Base-by-base conservation (phyloP, 2,888 invertebrate species). In the Lepidocyrtoides sp. region DNA sequence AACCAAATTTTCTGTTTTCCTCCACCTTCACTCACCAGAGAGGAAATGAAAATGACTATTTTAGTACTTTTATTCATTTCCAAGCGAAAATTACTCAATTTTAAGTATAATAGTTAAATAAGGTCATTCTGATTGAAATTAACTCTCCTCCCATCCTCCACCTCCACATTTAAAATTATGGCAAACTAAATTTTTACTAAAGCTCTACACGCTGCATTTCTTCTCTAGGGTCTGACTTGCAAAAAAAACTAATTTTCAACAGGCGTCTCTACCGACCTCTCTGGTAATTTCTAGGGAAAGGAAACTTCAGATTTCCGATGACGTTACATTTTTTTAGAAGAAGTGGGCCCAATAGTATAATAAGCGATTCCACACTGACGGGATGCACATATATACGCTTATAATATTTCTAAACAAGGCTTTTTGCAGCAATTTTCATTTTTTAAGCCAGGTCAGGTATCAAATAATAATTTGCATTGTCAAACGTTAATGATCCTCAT, bases 381-480 rank as follows among this genome's bases (percentile, higher is more conserved):
- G n/a, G n/a, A n/a, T n/a, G n/a, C n/a, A n/a, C n/a, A n/a, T n/a
- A n/a, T n/a, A n/a, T n/a, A n/a, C n/a, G n/a, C n/a, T n/a, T n/a
- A n/a, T n/a, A n/a, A n/a, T n/a, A n/a, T 48, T 44, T 44, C 44
- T 48, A 75, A 44, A 75, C 44, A 75, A 48, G 75, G 75, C 8
- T 7, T 75, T 44, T 48, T 48, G 44, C 75, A 48, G 10, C 23
- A 48, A 48, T 48, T 23, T 20, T 75, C 5, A 20, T 23, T 14
- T 44, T 75, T 75, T n/a, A 48, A 48, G 48, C 44, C 48, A 75
- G 75, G 75, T 75, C 75, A 75, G 26, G 75, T 75, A 26, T 75
- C 36, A 10, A 32, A 36, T 69, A 69, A 69, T 36, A n/a, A n/a
- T n/a, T 69, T 69, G 0, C n/a, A n/a, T 7, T 69, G 69, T 69